Evolutionary conservation across 2,113 vertebrate species (phyloP).

Genomic region (Scolopax mira): DNA sequence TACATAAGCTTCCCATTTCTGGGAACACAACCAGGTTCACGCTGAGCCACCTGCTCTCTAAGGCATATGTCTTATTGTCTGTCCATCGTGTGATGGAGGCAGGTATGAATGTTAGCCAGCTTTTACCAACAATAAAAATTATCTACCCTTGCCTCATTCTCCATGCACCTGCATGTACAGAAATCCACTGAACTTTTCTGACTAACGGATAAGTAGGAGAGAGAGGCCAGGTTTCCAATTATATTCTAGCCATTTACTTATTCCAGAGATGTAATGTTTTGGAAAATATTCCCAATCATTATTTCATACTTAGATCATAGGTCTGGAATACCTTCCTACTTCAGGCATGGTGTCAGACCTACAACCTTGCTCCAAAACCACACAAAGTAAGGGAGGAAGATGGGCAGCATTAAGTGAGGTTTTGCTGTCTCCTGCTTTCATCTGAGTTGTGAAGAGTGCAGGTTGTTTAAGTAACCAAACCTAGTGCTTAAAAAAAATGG

Average conservation of each 20-base stretch:
- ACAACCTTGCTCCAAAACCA: not conserved
- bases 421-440: not conserved
- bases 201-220: not conserved
- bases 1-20: not conserved
- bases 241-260: not conserved
- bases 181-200: not conserved
- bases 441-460: not conserved
- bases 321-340: not conserved
- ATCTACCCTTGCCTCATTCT: not conserved
- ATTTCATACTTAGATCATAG: constrained; percentile 30
- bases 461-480: not conserved
- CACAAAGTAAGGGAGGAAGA: not conserved
- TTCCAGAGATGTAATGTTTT: not conserved
- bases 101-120: not conserved
- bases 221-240: not conserved
- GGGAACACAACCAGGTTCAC: not conserved
- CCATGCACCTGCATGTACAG: not conserved
- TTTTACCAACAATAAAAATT: not conserved
- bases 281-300: constrained; percentile 31
- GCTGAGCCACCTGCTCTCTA: not conserved
- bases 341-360: not conserved
- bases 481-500: not conserved
- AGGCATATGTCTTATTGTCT: not conserved
- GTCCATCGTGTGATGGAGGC: not conserved
- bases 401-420: not conserved